A percentile compares a stretch with the other conserved stretches of the same genome.
Conservation (phyloP, 2,797 vertebrate species). For the Capromys pilorides region DNA sequence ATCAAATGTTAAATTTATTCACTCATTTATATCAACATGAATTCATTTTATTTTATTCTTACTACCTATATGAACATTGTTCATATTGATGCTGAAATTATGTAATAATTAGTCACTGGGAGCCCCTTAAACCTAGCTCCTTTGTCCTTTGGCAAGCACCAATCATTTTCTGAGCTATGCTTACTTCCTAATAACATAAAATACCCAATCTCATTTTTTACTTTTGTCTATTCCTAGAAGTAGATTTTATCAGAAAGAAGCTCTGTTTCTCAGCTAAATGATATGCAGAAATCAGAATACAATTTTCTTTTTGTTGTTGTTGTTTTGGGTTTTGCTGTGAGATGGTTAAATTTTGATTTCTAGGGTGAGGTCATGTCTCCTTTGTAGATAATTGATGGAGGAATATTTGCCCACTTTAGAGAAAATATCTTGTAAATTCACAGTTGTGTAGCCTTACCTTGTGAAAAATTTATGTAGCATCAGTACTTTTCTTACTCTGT, state of each 20-base stretch:
- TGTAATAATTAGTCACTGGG: not conserved
- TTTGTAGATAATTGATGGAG: conserved; percentile 11
- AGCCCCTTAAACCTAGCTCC: not conserved
- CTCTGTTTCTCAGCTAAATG: not conserved
- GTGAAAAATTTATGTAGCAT: not conserved
- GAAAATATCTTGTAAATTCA: not conserved
- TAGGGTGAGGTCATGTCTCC: not conserved
- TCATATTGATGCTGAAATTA: not conserved
- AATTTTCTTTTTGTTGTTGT: not conserved
- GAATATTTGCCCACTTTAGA: not conserved
- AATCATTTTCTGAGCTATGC: not conserved
- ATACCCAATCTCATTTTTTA: not conserved
- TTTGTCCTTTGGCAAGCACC: not conserved
- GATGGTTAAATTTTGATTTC: not conserved
- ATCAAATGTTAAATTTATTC: not conserved
- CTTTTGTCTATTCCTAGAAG: not conserved
- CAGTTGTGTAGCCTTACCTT: not conserved
- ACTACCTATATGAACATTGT: not conserved
- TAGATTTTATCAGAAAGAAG: not conserved
- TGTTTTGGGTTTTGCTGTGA: not conserved
- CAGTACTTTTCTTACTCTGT: not conserved
- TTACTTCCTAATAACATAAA: conserved; percentile 2
- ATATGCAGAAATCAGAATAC: not conserved
- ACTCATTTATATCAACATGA: not conserved
- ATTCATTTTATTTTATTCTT: conserved; percentile 1